Base-by-base conservation (phyloP, 2,888 invertebrate species). In the Cheilosia variabilis region DNA sequence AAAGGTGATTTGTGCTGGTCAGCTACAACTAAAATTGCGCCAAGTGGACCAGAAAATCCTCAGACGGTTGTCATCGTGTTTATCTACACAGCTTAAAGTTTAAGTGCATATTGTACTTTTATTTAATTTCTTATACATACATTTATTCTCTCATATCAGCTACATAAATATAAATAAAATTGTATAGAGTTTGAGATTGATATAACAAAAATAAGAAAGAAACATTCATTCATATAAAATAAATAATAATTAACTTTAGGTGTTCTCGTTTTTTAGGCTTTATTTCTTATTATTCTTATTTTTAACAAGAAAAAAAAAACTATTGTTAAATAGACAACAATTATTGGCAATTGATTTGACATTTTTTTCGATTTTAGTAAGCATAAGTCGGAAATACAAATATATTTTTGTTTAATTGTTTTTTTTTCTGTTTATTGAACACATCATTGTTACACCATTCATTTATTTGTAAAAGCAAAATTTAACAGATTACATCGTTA, bases 311-410 rank as follows among this genome's bases (percentile, higher is more conserved):
- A 55, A 58, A 60, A 43, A 43, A 60, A 69, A 65, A 31, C 52
- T 24, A 41, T 37, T 52, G 27, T 72, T 71, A 60, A 43, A 47
- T 65, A n/a, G 53, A 81, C 77, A 81, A 68, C 63, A 68, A 62
- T 72, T 79, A 66, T 72, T 84, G 83, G 79, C 83, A 84, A 84
- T 79, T 80, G 73, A 69, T 79, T 82, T 82, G 60, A 78, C 37
- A 45, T 80, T 80, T 22, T 55, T 17, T 47, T 13, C 62, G 3
- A 22, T 24, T 31, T 65, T 55, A 34, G n/a, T 72, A 52, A 65
- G 50, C 63, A 47, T 57, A 78, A 15, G 10, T 76, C 45, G 71
- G 43, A 34, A 65, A 47, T 58, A 65, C 43, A 58, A 52, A 58
- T 34, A 55, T 63, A 43, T 76, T 34, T 22, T 17, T 34, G 7